Evolutionary conservation across 2,113 vertebrate genomes (phyloP).

Genomic region (Cyprinodon brontotheroides): DNA sequence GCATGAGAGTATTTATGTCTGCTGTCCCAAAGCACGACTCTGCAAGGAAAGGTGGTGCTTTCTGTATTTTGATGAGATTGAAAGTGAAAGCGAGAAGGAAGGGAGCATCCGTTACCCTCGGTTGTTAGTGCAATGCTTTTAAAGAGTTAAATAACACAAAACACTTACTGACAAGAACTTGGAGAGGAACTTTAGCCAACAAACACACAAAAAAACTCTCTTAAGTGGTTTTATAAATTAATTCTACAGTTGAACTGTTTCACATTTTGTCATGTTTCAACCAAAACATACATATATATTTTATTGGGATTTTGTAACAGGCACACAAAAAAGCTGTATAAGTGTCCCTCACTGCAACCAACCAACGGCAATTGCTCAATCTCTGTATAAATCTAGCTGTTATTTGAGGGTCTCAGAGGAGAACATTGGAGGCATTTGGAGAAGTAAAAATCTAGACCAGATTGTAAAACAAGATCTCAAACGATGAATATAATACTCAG

Average conservation of each 20-base stretch:
- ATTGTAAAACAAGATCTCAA: too few species aligned
- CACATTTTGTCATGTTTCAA: not conserved
- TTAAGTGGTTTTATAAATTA: not conserved
- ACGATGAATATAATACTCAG: not conserved
- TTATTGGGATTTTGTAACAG: not conserved
- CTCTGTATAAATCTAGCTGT: not conserved
- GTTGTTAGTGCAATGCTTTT: not conserved
- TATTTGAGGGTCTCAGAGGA: not conserved
- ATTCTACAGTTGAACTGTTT: not conserved
- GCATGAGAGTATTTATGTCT: constrained; percentile 29
- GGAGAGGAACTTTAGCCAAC: not conserved
- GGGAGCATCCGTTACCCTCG: not conserved
- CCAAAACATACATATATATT: not conserved
- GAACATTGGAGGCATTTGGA: too few species aligned
- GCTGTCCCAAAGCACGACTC: constrained; percentile 43
- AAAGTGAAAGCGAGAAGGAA: constrained; percentile 26
- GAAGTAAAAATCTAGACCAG: not conserved
- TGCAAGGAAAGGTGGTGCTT: constrained; percentile 10
- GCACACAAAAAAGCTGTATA: too few species aligned
- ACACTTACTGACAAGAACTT: not conserved
- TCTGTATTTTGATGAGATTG: constrained; percentile 25
- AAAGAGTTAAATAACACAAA: not conserved
- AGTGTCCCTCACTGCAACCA: not conserved
- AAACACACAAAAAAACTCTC: not conserved
- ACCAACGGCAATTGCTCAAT: not conserved